These are phyloP conservation scores for Malacoctenus gilli DNA, from an alignment of 2,797 vertebrate genomes.

Conservation along the genomic window DNA sequence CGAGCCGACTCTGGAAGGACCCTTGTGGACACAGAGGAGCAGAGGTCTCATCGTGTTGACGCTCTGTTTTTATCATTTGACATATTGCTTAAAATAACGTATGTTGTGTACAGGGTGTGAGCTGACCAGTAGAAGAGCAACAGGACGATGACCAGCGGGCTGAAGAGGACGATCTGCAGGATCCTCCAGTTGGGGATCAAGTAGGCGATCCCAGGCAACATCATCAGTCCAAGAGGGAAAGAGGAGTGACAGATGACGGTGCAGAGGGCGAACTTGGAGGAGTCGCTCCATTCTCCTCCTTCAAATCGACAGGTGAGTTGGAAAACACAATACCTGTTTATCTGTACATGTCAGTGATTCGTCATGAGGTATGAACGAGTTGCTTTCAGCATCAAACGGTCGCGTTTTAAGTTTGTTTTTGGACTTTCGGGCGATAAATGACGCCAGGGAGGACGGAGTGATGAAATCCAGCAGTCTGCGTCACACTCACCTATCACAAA, in stretches of 20 bases:
- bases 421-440: too few relatives aligned
- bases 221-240: slow-evolving; percentile 79
- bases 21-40: slow-evolving; percentile 61
- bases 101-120: neutral
- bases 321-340: too few relatives aligned
- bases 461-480: too few relatives aligned
- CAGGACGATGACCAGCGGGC: slow-evolving; percentile 72
- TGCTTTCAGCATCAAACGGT: too few relatives aligned
- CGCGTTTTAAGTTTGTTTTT: too few relatives aligned
- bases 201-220: slow-evolving; percentile 83
- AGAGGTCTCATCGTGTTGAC: too few relatives aligned
- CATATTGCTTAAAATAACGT: too few relatives aligned
- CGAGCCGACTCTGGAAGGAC: slow-evolving; percentile 87
- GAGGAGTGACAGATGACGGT: slow-evolving; percentile 58
- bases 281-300: slow-evolving; percentile 87
- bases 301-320: slow-evolving; percentile 41
- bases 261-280: slow-evolving; percentile 77
- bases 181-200: slow-evolving; percentile 84
- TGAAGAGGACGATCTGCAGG: slow-evolving; percentile 81
- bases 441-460: too few relatives aligned
- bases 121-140: slow-evolving; percentile 81
- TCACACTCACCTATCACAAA: slow-evolving; percentile 1
- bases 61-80: too few relatives aligned
- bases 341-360: too few relatives aligned
- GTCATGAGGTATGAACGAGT: too few relatives aligned